Evolutionary conservation across 2,888 invertebrate genomes (phyloP), one percentile per base, ranked within the genome.

Genomic region (Corbicula japonica): DNA sequence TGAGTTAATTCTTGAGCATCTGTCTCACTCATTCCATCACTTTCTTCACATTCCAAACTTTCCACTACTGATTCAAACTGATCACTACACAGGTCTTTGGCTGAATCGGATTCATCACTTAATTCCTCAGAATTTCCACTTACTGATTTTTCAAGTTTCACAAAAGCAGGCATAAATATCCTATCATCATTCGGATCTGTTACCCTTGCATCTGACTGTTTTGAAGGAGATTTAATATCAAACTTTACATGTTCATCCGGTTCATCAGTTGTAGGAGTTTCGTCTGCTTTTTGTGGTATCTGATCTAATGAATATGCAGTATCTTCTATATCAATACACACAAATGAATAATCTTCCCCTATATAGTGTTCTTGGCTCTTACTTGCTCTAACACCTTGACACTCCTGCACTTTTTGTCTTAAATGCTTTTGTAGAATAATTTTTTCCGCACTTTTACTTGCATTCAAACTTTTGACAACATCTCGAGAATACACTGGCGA

Each of bases 261-360:
- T 54, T 77, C 65, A n/a, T 78, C 76, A 32, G 32, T 60, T 12
- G 66, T 70, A 18, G 74, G 72, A 15, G 76, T 79, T n/a, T 63
- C 44, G 15, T 79, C 78, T 60, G 61, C 62, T 34, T 60, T 71
- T 50, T 80, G 76, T 48, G 87, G 85, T 69, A 87, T 87, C 65
- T 87, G 87, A 94, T 98, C 98, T 80, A 98, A 95, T 83, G 98
- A 98, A 93, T 98, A 97, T 91, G 98, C 97, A 91, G 97, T 96
- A 93, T 97, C 98, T 93, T 98, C 98, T 92, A 98, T 96, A 90
- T 98, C 98, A 90, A 97, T 97, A 86, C 97, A 97, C 85, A 97
- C 97, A 81, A 97, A 96, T 91, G 97, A 97, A 94, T 97, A 95
- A 52, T 95, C 95, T 28, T 80, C 86, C 92, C 96, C 96, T 94